Conservation (phyloP, 2,888 invertebrate species). For the Resseliella maxima region DNA sequence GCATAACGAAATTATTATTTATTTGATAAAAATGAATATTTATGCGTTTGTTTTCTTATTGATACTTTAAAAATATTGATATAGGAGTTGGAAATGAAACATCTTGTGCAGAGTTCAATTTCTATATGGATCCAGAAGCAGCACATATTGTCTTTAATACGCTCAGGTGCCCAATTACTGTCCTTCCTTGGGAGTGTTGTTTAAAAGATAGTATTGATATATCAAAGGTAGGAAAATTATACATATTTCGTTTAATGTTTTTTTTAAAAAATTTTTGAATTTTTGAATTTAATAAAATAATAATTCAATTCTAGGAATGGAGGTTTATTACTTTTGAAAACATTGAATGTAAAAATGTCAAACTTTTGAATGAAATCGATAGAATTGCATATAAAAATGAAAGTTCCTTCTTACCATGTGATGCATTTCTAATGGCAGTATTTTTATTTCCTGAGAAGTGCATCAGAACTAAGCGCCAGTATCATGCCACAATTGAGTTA, state of each 20-base stretch:
- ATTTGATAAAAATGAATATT: background rate
- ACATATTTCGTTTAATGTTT: no score
- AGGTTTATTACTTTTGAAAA: conserved; percentile 64
- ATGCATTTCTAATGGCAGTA: conserved; percentile 69
- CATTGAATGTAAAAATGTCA: conserved; percentile 65
- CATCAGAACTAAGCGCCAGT: conserved; percentile 63
- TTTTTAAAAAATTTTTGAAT: no score
- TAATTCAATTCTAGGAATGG: background rate
- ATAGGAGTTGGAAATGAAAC: conserved; percentile 73
- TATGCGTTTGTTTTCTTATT: background rate
- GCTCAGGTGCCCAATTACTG: conserved; percentile 70
- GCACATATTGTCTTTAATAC: conserved; percentile 77
- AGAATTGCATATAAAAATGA: conserved; percentile 53
- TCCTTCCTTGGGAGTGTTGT: conserved; percentile 80
- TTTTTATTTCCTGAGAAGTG: conserved; percentile 67
- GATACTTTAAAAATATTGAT: background rate
- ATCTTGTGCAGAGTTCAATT: conserved; percentile 80
- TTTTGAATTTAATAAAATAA: background rate
- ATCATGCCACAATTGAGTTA: conserved; percentile 72
- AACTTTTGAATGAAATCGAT: conserved; percentile 70
- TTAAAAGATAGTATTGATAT: conserved; percentile 63
- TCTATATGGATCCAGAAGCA: conserved; percentile 81
- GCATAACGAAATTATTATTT: background rate
- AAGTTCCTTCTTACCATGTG: conserved; percentile 60
- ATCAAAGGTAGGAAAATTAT: conserved; percentile 61